Conservation (phyloP, 2,113 vertebrate genomes). For the Corythoichthys intestinalis region DNA sequence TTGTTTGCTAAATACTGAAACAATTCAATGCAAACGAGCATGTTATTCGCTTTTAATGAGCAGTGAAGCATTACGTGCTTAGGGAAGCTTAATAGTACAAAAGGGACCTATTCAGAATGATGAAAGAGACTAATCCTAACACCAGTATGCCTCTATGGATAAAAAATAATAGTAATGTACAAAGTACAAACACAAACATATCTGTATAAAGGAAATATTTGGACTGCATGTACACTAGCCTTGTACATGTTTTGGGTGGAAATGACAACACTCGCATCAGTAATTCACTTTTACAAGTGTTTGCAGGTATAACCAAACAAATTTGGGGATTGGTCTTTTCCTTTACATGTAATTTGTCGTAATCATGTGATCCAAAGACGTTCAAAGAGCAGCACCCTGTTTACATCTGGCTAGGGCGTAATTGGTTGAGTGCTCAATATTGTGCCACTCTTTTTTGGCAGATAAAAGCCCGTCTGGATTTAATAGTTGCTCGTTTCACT, state of each 20-base stretch:
- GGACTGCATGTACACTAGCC: background rate
- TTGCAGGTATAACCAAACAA: background rate
- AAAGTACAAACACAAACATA: background rate
- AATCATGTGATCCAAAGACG: conserved; percentile 53
- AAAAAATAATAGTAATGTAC: background rate
- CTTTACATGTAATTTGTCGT: conserved; percentile 45
- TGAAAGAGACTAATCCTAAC: conserved; percentile 52
- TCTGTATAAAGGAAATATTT: background rate
- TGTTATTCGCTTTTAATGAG: conserved; percentile 47
- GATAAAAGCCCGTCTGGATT: conserved; percentile 50
- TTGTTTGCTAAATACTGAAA: conserved; percentile 14
- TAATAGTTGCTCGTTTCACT: conserved; percentile 40
- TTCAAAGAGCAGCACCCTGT: conserved; percentile 28
- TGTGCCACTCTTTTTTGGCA: conserved; percentile 3
- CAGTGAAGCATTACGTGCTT: conserved; percentile 33
- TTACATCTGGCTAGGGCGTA: conserved; percentile 39
- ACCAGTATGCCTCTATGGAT: conserved; percentile 36
- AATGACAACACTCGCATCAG: conserved; percentile 20
- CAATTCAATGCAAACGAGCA: conserved; percentile 13
- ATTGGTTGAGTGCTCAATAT: conserved; percentile 49
- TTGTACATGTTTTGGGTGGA: background rate
- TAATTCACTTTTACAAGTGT: conserved; percentile 56
- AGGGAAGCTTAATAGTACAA: conserved; percentile 41
- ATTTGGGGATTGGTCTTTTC: conserved; percentile 48
- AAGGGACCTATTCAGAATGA: conserved; percentile 48